Percentiles rank a stretch among this genome's conserved stretches.
Evolutionary conservation across 2,797 vertebrate genomes (phyloP).

Genomic region (Danio albolineatus): DNA sequence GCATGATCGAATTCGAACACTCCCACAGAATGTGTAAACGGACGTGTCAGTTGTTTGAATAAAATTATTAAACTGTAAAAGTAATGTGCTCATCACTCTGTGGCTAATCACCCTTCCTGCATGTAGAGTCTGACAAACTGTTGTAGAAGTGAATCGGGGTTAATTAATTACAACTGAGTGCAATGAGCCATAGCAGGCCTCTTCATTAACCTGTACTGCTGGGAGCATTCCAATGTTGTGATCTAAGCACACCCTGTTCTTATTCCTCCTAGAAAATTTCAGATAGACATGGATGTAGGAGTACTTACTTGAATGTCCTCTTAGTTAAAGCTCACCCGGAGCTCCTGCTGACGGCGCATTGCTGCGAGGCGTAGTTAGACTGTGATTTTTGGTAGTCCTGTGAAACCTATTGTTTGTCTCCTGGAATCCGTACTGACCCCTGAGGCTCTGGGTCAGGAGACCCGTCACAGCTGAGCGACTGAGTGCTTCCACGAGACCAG

Average conservation of each 20-base stretch:
- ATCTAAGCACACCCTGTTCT: conserved; percentile 24
- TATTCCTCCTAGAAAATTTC: conserved; percentile 40
- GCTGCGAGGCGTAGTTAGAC: conserved; percentile 37
- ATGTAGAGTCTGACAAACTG: conserved; percentile 1
- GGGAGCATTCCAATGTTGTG: conserved; percentile 22
- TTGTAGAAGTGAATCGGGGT: not conserved
- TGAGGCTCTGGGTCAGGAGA: conserved; percentile 48
- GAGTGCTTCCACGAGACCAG: conserved; percentile 40
- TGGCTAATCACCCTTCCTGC: not conserved
- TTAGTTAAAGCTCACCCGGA: conserved; percentile 35
- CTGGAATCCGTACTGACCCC: conserved; percentile 54
- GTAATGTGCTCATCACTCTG: not conserved
- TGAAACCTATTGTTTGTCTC: conserved; percentile 55
- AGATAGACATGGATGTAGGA: conserved; percentile 29
- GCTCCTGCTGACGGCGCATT: conserved; percentile 43
- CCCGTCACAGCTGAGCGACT: conserved; percentile 36
- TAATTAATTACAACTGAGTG: conserved; percentile 14
- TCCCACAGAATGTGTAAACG: not conserved
- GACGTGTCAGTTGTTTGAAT: not conserved
- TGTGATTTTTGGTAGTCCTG: conserved; percentile 31
- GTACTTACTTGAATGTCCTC: not conserved
- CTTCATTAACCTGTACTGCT: conserved; percentile 31
- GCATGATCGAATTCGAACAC: too few relatives aligned
- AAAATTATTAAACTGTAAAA: not conserved
- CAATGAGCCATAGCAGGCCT: not conserved